Percentiles rank a stretch among this genome's conserved stretches.
phyloP scores from a whole-genome alignment of 2,113 vertebrate genomes.

The Sebastes fasciatus region DNA sequence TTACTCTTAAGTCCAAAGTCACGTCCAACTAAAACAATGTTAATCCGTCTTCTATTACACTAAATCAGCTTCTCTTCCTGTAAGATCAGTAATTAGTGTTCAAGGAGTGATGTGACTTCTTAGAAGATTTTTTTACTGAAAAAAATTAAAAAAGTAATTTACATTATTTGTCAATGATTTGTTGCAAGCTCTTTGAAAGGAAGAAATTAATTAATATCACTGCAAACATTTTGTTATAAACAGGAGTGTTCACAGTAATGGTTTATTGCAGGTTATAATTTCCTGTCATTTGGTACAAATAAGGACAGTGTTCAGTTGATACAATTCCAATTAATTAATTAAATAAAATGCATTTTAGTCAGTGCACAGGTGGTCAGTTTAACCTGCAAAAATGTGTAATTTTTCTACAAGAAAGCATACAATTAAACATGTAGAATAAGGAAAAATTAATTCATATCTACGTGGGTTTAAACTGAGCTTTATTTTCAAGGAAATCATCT shows the following conservation, averaged over 20 bases:
- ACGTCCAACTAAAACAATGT: neutral
- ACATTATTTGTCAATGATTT: neutral
- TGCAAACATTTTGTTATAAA: neutral
- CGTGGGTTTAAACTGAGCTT: neutral
- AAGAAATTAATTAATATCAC: neutral
- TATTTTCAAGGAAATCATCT: neutral
- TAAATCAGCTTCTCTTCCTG: neutral
- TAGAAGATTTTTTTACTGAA: neutral
- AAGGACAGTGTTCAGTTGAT: neutral
- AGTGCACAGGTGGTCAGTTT: neutral
- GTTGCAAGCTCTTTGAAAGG: neutral
- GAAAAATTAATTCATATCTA: neutral
- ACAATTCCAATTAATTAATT: neutral
- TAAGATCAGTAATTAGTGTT: neutral
- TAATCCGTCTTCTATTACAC: neutral
- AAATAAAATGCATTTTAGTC: neutral
- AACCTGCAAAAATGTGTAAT: neutral
- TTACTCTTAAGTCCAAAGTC: neutral
- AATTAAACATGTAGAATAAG: neutral
- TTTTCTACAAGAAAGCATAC: neutral
- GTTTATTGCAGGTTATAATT: neutral
- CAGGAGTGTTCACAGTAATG: neutral
- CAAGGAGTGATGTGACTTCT: neutral
- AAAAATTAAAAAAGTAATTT: neutral
- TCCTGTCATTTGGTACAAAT: neutral